Evolutionary conservation across 2,797 vertebrate genomes (phyloP), one percentile per base, ranked within the genome.

Genomic region (Acipenser oxyrinchus): DNA sequence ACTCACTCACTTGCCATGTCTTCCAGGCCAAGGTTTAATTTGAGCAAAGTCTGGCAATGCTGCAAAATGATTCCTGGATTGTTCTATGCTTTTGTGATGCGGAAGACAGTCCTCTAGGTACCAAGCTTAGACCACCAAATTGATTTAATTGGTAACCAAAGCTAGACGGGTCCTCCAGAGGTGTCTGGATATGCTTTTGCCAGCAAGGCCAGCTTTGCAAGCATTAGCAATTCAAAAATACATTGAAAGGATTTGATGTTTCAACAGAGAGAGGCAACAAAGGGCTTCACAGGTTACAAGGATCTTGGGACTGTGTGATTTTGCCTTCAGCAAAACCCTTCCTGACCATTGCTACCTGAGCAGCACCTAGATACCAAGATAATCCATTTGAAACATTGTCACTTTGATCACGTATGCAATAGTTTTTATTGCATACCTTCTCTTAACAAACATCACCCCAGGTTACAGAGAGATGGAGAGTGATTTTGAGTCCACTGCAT

Each of bases 401-500:
- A 6, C 12, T 12, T 58, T n/a, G 55, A 11, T 58, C 55, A 12
- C 55, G 13, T 58, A 6, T 58, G 7, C 11, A n/a, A 10, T 57
- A 57, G 55, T n/a, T 57, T n/a, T n/a, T 10, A 10, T 12, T 8
- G 8, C 55, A 11, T n/a, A 11, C 8, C 55, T 10, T 57, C 55
- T 57, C 8, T n/a, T 11, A 63, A 58, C 67, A 64, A 60, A 66
- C 65, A 11, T 72, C 63, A 70, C 67, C 72, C 60, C 15, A 63
- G 70, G 70, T 72, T 69, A 58, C 51, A 66, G 65, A 51, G 66
- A 8, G 69, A 69, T 37, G 4, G 65, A 66, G 61, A 68, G 68
- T 68, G 68, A 4, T 74, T 71, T 71, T 71, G 71, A 73, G 69
- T 64, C 64, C 50, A 69, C 67, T 61, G 68, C 65, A 50, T 68